Evolutionary conservation across 2,888 invertebrate genomes (phyloP), one percentile per base, ranked within the genome.

Genomic region (Dyspetes luteomarginatus): DNA sequence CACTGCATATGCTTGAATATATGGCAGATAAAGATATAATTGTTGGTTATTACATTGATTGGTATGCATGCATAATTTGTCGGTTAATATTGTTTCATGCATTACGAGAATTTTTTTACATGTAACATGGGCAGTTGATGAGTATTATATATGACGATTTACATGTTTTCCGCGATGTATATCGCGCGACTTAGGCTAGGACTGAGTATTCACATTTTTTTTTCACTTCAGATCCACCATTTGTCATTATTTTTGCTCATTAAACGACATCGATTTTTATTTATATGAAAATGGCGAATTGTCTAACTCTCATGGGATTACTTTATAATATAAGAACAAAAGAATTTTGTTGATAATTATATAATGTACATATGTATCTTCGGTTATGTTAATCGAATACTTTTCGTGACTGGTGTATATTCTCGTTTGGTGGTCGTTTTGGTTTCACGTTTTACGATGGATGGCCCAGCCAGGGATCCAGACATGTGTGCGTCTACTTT

Each of bases 391-490:
- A 36, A 64, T 26, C 55, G 45, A 69, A 55, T 71, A 48, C 17
- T 45, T 45, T 24, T 19, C 48, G 17, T 56, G 15, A 4, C 30
- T 7, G 52, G 30, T 15, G 15, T 26, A 24, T 17, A 36, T n/a
- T 12, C n/a, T 17, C 36, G 36, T 36, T 41, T 15, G 19, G 48
- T 22, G 50, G 36, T 62, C 67, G 24, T 50, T 5, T 17, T 7
- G 15, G 22, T 48, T 69, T 41, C 69, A 15, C 64, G 17, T 71
- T 75, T n/a, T 58, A 55, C 19, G 75, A 80, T 80, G 62, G n/a
- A 71, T 64, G 22, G 36, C 41, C 43, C 65, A 36, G n/a, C 24
- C 15, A 12, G 36, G 69, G 62, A 83, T 83, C 71, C 74, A 81
- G 77, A 83, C 64, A 48, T 41, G 52, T 17, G 50, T 48, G 19